Conservation (phyloP, 2,797 vertebrate species). For the Falco rusticolus region DNA sequence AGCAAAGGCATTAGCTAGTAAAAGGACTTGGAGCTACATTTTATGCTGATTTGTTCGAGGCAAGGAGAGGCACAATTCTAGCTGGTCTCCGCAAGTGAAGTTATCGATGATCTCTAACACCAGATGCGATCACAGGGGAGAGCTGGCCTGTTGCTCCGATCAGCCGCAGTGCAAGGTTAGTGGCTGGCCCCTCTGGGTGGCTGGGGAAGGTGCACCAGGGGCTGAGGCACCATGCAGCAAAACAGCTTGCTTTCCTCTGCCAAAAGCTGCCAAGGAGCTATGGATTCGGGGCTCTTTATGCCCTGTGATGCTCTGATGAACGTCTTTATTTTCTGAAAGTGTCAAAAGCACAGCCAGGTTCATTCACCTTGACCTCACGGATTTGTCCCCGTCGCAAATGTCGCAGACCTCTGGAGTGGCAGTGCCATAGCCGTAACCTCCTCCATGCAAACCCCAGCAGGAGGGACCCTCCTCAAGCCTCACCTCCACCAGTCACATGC, state of each 20-base stretch:
- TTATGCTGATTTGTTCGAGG: background rate
- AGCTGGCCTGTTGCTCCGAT: background rate
- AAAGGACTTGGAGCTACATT: background rate
- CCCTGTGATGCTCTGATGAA: background rate
- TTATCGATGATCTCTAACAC: background rate
- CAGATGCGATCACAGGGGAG: rapidly evolving
- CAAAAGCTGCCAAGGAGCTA: background rate
- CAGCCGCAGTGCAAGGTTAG: background rate
- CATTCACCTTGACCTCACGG: rapidly evolving
- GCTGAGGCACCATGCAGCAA: background rate
- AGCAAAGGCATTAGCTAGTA: background rate
- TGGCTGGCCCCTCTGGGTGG: rapidly evolving
- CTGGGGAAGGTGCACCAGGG: background rate
- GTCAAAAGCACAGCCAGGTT: background rate
- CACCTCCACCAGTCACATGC: rapidly evolving
- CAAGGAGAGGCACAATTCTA: background rate
- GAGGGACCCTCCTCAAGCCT: background rate
- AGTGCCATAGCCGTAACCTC: rapidly evolving
- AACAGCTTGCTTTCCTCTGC: background rate
- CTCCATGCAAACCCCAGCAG: background rate
- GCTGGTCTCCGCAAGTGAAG: background rate
- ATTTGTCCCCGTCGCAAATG: background rate
- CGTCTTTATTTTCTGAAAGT: background rate
- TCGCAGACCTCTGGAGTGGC: background rate
- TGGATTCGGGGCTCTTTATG: background rate